Evolutionary conservation across 1,140 invertebrate genomes (phyloP).

Genomic region (Dinoponera quadriceps): DNA sequence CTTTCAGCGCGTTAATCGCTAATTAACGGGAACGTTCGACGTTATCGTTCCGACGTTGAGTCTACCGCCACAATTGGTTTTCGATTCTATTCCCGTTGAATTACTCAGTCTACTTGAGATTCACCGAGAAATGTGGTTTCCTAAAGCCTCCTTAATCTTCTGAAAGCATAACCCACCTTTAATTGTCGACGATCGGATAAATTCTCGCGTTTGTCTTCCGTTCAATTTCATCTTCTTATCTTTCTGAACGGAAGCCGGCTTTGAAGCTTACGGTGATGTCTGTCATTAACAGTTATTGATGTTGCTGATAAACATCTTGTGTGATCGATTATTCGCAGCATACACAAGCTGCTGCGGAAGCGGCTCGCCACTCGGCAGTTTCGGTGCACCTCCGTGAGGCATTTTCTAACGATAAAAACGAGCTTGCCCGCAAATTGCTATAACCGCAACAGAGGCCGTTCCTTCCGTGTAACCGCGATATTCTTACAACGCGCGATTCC

Average conservation of each 20-base stretch:
- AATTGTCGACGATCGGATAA: too few species aligned
- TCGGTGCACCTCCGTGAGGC: conserved; percentile 51
- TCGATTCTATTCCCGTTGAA: neutral
- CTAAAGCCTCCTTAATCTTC: neutral
- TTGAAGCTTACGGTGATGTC: neutral
- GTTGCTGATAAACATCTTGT: neutral
- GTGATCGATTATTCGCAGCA: conserved; percentile 11
- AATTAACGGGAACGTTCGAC: neutral
- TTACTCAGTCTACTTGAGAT: neutral
- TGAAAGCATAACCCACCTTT: neutral
- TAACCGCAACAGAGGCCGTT: conserved; percentile 49
- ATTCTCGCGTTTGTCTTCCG: too few species aligned
- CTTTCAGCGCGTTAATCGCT: neutral
- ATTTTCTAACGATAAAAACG: conserved; percentile 58
- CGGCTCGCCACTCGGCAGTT: conserved; percentile 15
- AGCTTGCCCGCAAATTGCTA: conserved; percentile 60
- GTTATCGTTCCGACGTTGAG: neutral
- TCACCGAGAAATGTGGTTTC: neutral
- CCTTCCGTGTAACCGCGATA: conserved; percentile 40
- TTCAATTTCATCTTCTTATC: neutral
- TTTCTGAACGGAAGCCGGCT: neutral
- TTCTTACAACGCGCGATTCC: conserved; percentile 42
- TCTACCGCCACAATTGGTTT: neutral
- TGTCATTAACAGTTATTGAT: neutral
- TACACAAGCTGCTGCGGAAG: conserved; percentile 11